Percentiles rank a stretch among this genome's conserved stretches.
phyloP scores from a whole-genome alignment of 2,888 invertebrate genomes.

The Tinea pellionella region DNA sequence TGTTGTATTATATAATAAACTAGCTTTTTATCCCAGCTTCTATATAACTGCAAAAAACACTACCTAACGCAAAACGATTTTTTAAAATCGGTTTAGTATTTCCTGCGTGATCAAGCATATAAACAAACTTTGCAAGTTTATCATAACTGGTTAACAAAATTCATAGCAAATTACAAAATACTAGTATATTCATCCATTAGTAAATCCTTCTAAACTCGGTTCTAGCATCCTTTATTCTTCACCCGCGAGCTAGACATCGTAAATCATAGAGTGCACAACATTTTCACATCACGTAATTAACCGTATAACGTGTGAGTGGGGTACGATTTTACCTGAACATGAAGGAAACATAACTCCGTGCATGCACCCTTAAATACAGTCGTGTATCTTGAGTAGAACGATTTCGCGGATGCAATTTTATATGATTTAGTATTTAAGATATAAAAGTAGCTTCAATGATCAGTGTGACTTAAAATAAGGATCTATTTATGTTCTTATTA shows the following conservation, averaged over 20 bases:
- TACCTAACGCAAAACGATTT: too few relatives aligned
- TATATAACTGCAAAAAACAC: too few relatives aligned
- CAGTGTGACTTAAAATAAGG: neutral
- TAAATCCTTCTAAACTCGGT: neutral
- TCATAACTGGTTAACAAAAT: too few relatives aligned
- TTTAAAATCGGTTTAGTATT: too few relatives aligned
- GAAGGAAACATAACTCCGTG: conserved; percentile 6
- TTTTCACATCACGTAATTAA: conserved; percentile 40
- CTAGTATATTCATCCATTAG: neutral
- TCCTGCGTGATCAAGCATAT: too few relatives aligned
- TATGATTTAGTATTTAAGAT: conserved; percentile 6
- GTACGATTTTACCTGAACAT: conserved; percentile 25
- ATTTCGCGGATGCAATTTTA: conserved; percentile 7
- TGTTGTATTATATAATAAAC: too few relatives aligned
- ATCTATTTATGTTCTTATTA: neutral
- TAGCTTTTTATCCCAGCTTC: too few relatives aligned
- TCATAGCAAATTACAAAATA: too few relatives aligned
- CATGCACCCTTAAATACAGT: conserved; percentile 7
- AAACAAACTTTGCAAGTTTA: too few relatives aligned
- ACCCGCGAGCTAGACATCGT: conserved; percentile 24
- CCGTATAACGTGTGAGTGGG: conserved; percentile 28
- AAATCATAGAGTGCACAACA: conserved; percentile 33
- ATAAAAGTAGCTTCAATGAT: conserved; percentile 4
- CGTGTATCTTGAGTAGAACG: neutral
- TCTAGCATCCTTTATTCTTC: conserved; percentile 7